These are phyloP conservation scores for Dendrolimus pini DNA, from an alignment of 2,888 invertebrate genomes.

Conservation along the genomic window DNA sequence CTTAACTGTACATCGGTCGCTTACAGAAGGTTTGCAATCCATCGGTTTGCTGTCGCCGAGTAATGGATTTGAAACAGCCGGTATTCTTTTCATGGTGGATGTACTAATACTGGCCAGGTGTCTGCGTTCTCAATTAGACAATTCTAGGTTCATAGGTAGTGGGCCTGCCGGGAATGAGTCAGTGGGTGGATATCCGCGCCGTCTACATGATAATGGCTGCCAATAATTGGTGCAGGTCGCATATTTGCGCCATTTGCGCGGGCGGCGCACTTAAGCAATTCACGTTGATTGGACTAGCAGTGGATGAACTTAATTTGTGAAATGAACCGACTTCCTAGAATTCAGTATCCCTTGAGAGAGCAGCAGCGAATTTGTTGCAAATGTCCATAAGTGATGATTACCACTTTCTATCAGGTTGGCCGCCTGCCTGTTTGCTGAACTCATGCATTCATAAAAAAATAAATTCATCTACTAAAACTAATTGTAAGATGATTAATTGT, in stretches of 20 bases:
- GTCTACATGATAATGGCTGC: constrained; percentile 16
- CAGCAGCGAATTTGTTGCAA: too few relatives aligned
- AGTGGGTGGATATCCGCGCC: constrained; percentile 23
- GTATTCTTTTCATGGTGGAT: not conserved
- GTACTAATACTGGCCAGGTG: constrained; percentile 6
- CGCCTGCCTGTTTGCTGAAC: too few relatives aligned
- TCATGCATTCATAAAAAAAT: too few relatives aligned
- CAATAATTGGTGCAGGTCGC: constrained; percentile 31
- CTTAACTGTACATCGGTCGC: not conserved
- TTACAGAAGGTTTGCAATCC: not conserved
- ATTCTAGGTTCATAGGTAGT: constrained; percentile 7
- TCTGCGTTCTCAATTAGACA: constrained; percentile 12
- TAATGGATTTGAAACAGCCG: not conserved
- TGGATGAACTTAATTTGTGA: not conserved
- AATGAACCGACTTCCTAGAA: too few relatives aligned
- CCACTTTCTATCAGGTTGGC: too few relatives aligned
- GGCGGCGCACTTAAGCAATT: not conserved
- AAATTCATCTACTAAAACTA: too few relatives aligned
- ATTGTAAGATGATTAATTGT: too few relatives aligned
- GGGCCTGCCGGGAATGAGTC: not conserved
- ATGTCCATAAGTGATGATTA: too few relatives aligned
- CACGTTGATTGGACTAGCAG: not conserved
- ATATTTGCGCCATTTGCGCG: constrained; percentile 4
- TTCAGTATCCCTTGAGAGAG: too few relatives aligned
- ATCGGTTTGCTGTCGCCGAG: not conserved